phyloP scores from a whole-genome alignment of 2,797 vertebrate genomes.

The Pteropus rufus region DNA sequence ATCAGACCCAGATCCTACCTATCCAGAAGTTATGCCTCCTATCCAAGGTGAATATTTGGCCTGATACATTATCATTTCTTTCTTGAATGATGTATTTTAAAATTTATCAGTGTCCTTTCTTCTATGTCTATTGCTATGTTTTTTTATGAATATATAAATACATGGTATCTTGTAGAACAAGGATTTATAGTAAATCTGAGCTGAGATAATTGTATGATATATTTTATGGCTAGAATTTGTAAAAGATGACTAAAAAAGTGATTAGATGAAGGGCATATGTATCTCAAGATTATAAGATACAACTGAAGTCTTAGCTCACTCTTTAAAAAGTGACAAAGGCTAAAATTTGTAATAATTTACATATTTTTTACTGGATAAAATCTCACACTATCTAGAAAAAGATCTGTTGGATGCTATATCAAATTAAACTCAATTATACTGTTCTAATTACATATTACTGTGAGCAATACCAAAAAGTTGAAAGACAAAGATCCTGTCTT shows the following conservation, averaged over 20 bases:
- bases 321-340: not conserved
- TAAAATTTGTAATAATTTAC: not conserved
- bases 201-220: not conserved
- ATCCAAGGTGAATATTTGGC: not conserved
- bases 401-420: not conserved
- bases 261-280: not conserved
- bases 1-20: not conserved
- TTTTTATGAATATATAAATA: not conserved
- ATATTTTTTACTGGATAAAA: constrained; percentile 33
- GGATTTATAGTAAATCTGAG: not conserved
- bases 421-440: constrained; percentile 53
- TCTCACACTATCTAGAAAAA: constrained; percentile 4
- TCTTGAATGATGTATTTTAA: constrained; percentile 11
- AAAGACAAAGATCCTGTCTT: constrained; percentile 7
- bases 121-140: not conserved
- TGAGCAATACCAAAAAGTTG: constrained; percentile 26
- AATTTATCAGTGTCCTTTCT: not conserved
- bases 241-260: not conserved
- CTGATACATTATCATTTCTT: not conserved
- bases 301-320: constrained; percentile 3
- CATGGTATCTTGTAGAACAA: not conserved
- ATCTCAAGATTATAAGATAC: not conserved
- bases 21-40: not conserved
- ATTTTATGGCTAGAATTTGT: not conserved
- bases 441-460: constrained; percentile 40